Conservation (phyloP, 2,113 vertebrate species). For the Marmota flaviventris region DNA sequence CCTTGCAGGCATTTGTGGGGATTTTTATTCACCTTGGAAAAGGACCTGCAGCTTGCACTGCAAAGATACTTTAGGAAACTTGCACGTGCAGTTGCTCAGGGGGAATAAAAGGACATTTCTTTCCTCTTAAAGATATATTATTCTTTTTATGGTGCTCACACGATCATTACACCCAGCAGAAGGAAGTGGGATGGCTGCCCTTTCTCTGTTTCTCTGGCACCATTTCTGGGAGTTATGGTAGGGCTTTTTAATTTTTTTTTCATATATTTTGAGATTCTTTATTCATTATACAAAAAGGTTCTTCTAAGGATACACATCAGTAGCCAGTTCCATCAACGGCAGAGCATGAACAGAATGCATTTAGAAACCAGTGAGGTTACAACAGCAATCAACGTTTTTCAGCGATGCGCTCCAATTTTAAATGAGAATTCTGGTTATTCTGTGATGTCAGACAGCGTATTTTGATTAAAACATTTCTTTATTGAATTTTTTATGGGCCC, state of each 20-base stretch:
- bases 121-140: slow-evolving; percentile 62
- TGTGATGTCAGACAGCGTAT: slow-evolving; percentile 77
- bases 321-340: slow-evolving; percentile 72
- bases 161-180: slow-evolving; percentile 4
- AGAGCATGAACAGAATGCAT: slow-evolving; percentile 74
- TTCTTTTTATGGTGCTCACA: background rate
- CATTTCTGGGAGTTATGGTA: background rate
- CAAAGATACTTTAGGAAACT: slow-evolving; percentile 54
- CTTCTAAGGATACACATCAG: slow-evolving; percentile 77
- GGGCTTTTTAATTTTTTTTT: slow-evolving; percentile 1
- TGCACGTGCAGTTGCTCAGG: background rate
- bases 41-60: slow-evolving; percentile 50
- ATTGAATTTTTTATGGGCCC: slow-evolving; percentile 81
- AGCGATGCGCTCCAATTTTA: slow-evolving; percentile 74
- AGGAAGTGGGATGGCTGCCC: background rate
- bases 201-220: slow-evolving; percentile 57
- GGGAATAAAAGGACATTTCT: slow-evolving; percentile 10
- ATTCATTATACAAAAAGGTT: slow-evolving; percentile 72
- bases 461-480: slow-evolving; percentile 78
- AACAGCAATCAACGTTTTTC: slow-evolving; percentile 78
- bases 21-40: slow-evolving; percentile 87
- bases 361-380: slow-evolving; percentile 77
- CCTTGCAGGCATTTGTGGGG: slow-evolving; percentile 57
- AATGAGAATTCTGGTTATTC: slow-evolving; percentile 73
- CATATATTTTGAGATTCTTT: slow-evolving; percentile 65